Conservation (phyloP, 2,888 invertebrate genomes). For the Synanthedon formicaeformis region DNA sequence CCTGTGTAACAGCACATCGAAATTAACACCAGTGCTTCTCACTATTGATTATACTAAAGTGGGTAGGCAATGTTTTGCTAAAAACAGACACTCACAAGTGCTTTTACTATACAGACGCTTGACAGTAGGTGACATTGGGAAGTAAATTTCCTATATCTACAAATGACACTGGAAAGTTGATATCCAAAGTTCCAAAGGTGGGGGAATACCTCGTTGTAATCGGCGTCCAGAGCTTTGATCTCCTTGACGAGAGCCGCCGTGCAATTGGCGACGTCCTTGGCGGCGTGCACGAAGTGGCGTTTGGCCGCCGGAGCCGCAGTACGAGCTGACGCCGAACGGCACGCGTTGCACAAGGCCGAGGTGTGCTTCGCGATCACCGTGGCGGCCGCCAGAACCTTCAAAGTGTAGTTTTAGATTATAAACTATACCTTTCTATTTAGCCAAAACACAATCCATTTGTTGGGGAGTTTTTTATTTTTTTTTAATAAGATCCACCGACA, state of each 20-base stretch:
- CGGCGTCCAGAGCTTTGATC: slow-evolving; percentile 89
- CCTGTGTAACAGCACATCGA: slow-evolving; percentile 18
- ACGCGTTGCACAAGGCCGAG: slow-evolving; percentile 94
- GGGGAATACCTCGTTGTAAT: slow-evolving; percentile 78
- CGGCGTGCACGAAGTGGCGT: slow-evolving; percentile 96
- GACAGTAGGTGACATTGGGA: not conserved
- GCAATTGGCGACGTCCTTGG: slow-evolving; percentile 96
- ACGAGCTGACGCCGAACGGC: slow-evolving; percentile 91
- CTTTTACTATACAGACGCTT: too few species aligned
- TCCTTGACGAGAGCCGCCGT: slow-evolving; percentile 95
- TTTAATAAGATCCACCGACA: too few species aligned
- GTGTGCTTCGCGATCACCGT: slow-evolving; percentile 97
- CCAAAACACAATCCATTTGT: too few species aligned
- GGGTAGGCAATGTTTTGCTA: too few species aligned
- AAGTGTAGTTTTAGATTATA: too few species aligned
- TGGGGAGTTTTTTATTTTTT: too few species aligned
- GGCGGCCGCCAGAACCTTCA: slow-evolving; percentile 85
- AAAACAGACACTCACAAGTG: too few species aligned
- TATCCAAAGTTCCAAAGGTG: too few species aligned
- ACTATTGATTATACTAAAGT: too few species aligned
- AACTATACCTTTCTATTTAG: too few species aligned
- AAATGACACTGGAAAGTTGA: not conserved
- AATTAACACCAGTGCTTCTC: too few species aligned
- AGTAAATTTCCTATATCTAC: not conserved
- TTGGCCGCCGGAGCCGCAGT: slow-evolving; percentile 93